These are phyloP conservation scores for Capitulum mitella DNA, from an alignment of 2,888 invertebrate genomes.

Conservation along the genomic window DNA sequence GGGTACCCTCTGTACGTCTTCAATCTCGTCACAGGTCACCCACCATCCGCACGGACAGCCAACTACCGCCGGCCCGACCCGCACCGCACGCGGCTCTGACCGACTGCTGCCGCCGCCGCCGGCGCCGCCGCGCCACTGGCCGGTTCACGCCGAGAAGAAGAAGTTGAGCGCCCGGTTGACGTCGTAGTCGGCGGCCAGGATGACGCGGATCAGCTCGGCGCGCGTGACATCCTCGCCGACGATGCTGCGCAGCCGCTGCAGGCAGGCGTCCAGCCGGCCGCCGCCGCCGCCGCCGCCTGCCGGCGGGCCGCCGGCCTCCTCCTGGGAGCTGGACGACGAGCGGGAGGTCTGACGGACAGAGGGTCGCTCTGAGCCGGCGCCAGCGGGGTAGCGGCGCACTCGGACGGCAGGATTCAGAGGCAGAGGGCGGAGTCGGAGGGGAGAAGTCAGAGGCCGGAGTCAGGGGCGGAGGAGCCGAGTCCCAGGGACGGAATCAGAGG, in stretches of 20 bases:
- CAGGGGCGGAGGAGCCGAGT: too few relatives aligned
- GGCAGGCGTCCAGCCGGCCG: constrained; percentile 47
- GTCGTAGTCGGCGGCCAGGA: constrained; percentile 54
- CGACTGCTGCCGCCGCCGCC: constrained; percentile 44
- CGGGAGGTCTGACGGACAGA: constrained; percentile 15
- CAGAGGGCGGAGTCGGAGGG: too few relatives aligned
- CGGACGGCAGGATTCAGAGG: too few relatives aligned
- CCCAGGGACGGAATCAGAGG: too few relatives aligned
- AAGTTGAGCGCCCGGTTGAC: constrained; percentile 54
- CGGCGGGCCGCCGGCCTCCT: constrained; percentile 30
- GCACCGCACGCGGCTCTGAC: too few relatives aligned
- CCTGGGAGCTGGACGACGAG: constrained; percentile 34
- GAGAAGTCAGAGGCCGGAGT: neutral
- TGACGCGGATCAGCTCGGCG: constrained; percentile 49
- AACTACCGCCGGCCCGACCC: too few relatives aligned
- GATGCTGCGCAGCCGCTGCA: constrained; percentile 50
- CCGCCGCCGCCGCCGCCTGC: too few relatives aligned
- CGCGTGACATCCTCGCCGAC: constrained; percentile 50
- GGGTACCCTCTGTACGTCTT: too few relatives aligned
- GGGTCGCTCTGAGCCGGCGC: neutral
- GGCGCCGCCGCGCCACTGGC: too few relatives aligned
- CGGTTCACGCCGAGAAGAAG: constrained; percentile 46
- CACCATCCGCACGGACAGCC: too few relatives aligned
- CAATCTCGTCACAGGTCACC: too few relatives aligned
- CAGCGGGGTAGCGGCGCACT: neutral